Conservation (phyloP, 2,113 vertebrate genomes). For the Oxygymnocypris stewartii region DNA sequence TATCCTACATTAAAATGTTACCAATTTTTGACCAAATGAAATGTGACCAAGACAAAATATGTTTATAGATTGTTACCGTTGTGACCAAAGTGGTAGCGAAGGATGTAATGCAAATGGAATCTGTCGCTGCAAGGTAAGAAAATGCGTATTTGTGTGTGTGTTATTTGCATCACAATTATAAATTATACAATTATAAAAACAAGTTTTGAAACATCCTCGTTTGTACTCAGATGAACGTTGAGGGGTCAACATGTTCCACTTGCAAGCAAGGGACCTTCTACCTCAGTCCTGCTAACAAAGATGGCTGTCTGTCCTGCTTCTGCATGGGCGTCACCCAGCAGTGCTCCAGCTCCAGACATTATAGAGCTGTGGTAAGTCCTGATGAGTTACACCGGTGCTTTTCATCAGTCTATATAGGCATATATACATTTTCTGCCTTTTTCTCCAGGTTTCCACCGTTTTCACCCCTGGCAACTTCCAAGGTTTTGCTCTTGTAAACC, state of each 20-base stretch:
- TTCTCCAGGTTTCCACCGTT: constrained; percentile 74
- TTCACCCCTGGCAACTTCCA: constrained; percentile 83
- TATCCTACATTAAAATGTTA: background rate
- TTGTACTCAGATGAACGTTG: constrained; percentile 79
- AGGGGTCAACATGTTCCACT: constrained; percentile 80
- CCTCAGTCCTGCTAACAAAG: constrained; percentile 77
- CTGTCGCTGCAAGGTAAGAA: constrained; percentile 92
- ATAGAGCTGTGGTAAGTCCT: constrained; percentile 80
- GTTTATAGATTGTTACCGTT: constrained; percentile 80
- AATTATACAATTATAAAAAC: background rate
- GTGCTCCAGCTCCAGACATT: constrained; percentile 83
- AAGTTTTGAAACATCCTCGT: background rate
- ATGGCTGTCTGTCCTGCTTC: constrained; percentile 94
- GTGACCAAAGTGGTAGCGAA: constrained; percentile 82
- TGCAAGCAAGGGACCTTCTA: constrained; percentile 88
- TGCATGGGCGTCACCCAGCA: constrained; percentile 96
- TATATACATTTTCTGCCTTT: background rate
- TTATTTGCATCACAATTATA: background rate
- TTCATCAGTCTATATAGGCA: background rate
- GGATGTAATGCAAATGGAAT: constrained; percentile 72
- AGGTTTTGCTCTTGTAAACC: constrained; percentile 88
- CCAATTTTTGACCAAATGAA: background rate
- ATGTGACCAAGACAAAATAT: background rate
- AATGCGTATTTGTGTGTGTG: background rate
- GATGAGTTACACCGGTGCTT: no score